A percentile compares a stretch with the other conserved stretches of the same genome.
phyloP scores from a whole-genome alignment of 2,113 vertebrate species.

The Chaetura pelagica region DNA sequence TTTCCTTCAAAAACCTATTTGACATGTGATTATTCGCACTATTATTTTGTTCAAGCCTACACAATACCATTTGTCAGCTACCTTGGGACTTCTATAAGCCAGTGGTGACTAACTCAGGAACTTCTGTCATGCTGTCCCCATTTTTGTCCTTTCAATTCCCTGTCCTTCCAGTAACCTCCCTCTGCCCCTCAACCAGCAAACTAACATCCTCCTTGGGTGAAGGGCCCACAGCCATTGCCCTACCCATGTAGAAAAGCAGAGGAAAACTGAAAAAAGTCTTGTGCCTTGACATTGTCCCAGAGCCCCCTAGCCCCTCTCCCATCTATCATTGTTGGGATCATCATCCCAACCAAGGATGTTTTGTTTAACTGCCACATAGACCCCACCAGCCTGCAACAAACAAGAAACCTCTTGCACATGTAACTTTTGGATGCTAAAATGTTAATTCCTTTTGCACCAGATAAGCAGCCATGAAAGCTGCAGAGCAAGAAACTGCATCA shows the following conservation, averaged over 20 bases:
- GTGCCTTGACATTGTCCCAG: neutral
- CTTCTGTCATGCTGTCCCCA: too few species aligned
- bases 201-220: neutral
- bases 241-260: neutral
- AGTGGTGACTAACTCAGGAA: neutral
- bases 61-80: neutral
- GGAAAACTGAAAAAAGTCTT: neutral
- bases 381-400: neutral
- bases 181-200: neutral
- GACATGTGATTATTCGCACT: neutral
- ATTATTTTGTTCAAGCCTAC: neutral
- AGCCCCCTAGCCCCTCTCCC: neutral
- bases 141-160: neutral
- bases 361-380: accelerated
- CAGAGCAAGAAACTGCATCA: neutral
- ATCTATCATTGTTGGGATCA: neutral
- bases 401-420: neutral
- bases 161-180: neutral
- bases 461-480: neutral
- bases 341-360: neutral
- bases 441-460: neutral
- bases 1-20: neutral
- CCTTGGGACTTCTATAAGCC: neutral
- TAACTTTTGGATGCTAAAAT: neutral
- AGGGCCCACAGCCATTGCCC: too few species aligned